These are phyloP conservation scores for Caenorhabditis remanei DNA, from an alignment of 1,140 invertebrate species.

Conservation along the genomic window DNA sequence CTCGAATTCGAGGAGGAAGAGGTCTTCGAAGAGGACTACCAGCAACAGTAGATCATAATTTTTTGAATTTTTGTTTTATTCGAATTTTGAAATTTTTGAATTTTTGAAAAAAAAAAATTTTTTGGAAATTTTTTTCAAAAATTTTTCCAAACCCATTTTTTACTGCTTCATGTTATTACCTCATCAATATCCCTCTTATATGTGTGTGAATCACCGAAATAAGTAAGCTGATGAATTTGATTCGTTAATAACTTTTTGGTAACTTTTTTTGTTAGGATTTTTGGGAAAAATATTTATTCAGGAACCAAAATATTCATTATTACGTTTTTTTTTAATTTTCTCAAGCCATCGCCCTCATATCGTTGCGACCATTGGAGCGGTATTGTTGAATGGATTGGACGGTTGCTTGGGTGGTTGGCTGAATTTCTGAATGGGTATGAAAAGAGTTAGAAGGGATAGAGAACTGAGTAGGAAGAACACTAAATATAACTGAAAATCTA, in stretches of 20 bases:
- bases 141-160: too few relatives aligned
- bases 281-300: not conserved
- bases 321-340: too few relatives aligned
- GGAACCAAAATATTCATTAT: too few relatives aligned
- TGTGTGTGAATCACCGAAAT: too few relatives aligned
- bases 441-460: not conserved
- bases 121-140: too few relatives aligned
- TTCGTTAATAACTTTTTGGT: not conserved
- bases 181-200: too few relatives aligned
- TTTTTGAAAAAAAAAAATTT: too few relatives aligned
- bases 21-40: not conserved
- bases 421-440: constrained; percentile 1
- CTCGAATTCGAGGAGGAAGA: constrained; percentile 29
- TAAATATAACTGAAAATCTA: not conserved
- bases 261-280: not conserved
- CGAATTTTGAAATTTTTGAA: too few relatives aligned
- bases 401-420: constrained; percentile 33
- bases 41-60: not conserved
- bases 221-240: too few relatives aligned
- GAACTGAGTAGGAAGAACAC: not conserved
- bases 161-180: too few relatives aligned
- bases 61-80: not conserved
- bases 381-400: not conserved
- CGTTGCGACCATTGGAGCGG: not conserved
- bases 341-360: not conserved